Conservation (phyloP, 2,113 vertebrate species). For the Nannobrachium achirus region DNA sequence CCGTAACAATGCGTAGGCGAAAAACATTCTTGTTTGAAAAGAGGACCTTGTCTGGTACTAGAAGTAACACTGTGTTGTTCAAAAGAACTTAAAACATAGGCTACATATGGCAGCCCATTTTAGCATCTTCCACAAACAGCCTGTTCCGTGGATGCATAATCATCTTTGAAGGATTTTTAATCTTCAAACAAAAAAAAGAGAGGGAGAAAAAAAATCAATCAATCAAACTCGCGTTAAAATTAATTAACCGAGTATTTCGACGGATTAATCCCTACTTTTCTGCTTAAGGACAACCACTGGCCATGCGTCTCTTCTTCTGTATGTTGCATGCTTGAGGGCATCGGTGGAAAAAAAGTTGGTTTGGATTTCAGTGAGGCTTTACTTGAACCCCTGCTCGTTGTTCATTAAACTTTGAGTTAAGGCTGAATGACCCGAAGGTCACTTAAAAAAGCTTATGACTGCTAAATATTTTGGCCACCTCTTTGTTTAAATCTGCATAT, state of each 20-base stretch:
- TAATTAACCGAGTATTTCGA: conserved; percentile 1
- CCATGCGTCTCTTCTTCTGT: conserved; percentile 24
- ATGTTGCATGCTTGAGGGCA: conserved; percentile 72
- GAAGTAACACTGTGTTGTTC: conserved; percentile 61
- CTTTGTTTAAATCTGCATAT: conserved; percentile 87
- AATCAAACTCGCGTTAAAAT: neutral
- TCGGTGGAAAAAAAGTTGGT: conserved; percentile 75
- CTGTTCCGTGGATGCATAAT: conserved; percentile 34
- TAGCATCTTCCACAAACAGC: conserved; percentile 12
- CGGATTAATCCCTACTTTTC: conserved; percentile 34
- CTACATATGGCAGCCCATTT: conserved; percentile 32
- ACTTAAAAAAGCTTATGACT: conserved; percentile 96
- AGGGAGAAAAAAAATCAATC: neutral
- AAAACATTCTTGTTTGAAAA: conserved; percentile 80
- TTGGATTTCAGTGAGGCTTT: conserved; percentile 80
- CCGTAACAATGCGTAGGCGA: conserved; percentile 86
- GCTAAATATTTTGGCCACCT: conserved; percentile 85
- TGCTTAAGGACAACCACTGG: conserved; percentile 42
- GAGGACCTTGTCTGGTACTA: conserved; percentile 76
- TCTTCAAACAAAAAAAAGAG: conserved; percentile 67
- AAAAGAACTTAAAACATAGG: conserved; percentile 61
- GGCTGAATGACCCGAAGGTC: conserved; percentile 93
- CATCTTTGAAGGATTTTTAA: conserved; percentile 53
- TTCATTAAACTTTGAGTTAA: conserved; percentile 99
- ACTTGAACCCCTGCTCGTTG: conserved; percentile 89